phyloP scores from a whole-genome alignment of 2,888 invertebrate genomes.

The Parnassius mnemosyne region DNA sequence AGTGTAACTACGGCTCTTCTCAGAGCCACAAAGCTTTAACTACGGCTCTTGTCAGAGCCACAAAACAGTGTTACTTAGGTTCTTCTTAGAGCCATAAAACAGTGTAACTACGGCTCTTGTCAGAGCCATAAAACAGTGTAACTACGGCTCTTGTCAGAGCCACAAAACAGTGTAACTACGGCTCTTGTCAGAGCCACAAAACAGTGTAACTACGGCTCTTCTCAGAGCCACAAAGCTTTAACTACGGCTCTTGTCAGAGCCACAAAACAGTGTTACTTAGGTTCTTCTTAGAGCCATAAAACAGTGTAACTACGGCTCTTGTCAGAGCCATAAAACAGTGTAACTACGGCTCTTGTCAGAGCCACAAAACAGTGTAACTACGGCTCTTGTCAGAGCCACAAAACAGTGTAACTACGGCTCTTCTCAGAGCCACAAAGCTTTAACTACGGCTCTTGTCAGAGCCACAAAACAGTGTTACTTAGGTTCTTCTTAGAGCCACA shows the following conservation, averaged over 20 bases:
- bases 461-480: conserved; percentile 14
- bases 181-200: conserved; percentile 21
- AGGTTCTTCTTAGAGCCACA: conserved; percentile 29
- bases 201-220: conserved; percentile 16
- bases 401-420: conserved; percentile 6
- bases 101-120: conserved; percentile 13
- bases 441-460: conserved; percentile 18
- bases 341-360: conserved; percentile 11
- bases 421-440: too few species aligned
- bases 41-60: too few species aligned
- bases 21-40: too few species aligned
- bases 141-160: conserved; percentile 25
- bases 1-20: too few species aligned
- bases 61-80: conserved; percentile 13
- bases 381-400: conserved; percentile 24
- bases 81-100: conserved; percentile 13
- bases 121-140: conserved; percentile 12
- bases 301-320: conserved; percentile 20
- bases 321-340: conserved; percentile 13
- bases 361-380: conserved; percentile 13
- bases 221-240: conserved; percentile 24
- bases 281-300: conserved; percentile 13
- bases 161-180: conserved; percentile 14
- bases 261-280: conserved; percentile 9
- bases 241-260: conserved; percentile 24